A percentile compares a stretch with the other conserved stretches of the same genome.
phyloP scores from a whole-genome alignment of 2,113 vertebrate species.

The Bubalus kerabau region DNA sequence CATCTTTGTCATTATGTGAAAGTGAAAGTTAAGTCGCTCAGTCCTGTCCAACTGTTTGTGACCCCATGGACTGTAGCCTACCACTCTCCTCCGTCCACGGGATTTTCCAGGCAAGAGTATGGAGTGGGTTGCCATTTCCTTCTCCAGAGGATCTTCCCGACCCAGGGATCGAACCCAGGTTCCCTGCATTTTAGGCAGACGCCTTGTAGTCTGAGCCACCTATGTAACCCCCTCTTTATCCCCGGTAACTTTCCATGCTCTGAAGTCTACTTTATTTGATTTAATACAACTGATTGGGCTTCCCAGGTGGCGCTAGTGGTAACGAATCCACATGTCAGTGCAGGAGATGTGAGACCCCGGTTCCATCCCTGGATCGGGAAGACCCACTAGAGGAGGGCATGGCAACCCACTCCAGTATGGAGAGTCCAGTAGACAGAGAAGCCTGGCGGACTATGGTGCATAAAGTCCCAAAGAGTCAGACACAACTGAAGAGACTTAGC shows the following conservation, averaged over 20 bases:
- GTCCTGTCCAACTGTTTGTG: neutral
- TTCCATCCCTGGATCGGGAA: neutral
- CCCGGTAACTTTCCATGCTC: neutral
- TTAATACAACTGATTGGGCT: neutral
- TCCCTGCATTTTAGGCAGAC: neutral
- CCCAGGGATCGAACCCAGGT: fast-evolving
- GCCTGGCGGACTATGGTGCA: neutral
- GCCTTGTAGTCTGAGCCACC: neutral
- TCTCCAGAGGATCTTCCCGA: neutral
- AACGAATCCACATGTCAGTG: neutral
- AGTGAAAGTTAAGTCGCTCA: neutral
- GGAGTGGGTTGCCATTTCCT: neutral
- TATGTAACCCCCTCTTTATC: neutral
- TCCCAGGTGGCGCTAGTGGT: neutral
- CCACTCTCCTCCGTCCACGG: neutral
- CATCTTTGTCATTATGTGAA: neutral
- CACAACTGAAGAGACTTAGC: neutral
- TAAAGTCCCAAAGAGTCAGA: neutral
- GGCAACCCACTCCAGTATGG: neutral
- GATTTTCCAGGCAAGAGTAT: neutral
- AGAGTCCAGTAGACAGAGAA: neutral
- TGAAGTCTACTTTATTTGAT: neutral
- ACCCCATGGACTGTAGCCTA: neutral
- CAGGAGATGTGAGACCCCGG: neutral
- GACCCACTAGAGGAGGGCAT: neutral